Base-by-base conservation (phyloP, 2,797 vertebrate genomes). In the Tapirus indicus region DNA sequence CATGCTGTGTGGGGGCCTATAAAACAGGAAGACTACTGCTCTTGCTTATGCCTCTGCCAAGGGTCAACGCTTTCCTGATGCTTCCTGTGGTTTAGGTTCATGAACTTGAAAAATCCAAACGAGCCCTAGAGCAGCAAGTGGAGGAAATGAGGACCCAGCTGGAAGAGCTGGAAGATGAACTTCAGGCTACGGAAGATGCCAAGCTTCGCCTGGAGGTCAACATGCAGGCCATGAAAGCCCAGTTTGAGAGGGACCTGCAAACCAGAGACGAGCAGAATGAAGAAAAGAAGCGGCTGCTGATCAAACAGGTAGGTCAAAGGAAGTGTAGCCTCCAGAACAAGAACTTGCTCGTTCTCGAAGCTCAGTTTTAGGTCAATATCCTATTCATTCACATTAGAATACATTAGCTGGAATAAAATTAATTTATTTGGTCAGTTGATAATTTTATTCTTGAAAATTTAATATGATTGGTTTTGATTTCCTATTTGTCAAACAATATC, bases 211-310 rank as follows among this genome's bases (percentile, higher is more conserved):
- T 99, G 98, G 99, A 99, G 98, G 99, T 99, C 98, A 99, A 99
- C 99, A 99, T 99, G 99, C 99, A 99, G 99, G 99, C 99, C 91
- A 99, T 99, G 99, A 99, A 99, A 98, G 99, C 99, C 32, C 99
- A 99, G 99, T 99, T 99, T 75, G 99, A 99, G 87, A 97, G 99
- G 93, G 99, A 99, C 97, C 98, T 99, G 94, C 99, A 99, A 96
- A 99, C 98, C 97, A 99, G 99, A 94, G 99, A 99, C 1, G 99
- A 99, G 47, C 97, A 99, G 98, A 99, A 99, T 3, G 99, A 99
- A 71, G 98, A 98, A 58, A 99, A 99, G 91, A 99, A 99, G 95
- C 98, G 99, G 78, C 98, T 99, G 96, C 98, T 99, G 94, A 98
- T 99, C 79, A 99, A 99, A 95, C 99, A 99, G 96, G 99, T 99